Percentiles rank a stretch among this genome's conserved stretches.
These are phyloP conservation scores for Labeo calbasu DNA, from an alignment of 2,797 vertebrate species.

Conservation along the genomic window DNA sequence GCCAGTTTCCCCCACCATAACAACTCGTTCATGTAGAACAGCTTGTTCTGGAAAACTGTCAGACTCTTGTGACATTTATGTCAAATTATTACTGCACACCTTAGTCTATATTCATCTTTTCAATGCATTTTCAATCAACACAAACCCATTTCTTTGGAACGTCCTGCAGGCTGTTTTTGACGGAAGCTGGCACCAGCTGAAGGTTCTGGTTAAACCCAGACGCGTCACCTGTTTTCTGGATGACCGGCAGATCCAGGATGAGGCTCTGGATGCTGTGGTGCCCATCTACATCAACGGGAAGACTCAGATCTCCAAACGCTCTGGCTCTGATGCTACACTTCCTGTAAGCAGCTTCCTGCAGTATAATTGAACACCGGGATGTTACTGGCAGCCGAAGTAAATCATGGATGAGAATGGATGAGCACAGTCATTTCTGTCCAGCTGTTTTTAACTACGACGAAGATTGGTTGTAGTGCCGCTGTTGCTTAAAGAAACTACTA, in stretches of 20 bases:
- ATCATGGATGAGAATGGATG: background rate
- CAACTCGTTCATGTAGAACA: background rate
- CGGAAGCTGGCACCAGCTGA: slow-evolving; percentile 84
- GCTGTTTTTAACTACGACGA: background rate
- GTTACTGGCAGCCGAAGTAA: background rate
- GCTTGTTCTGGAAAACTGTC: slow-evolving; percentile 10
- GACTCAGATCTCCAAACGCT: slow-evolving; percentile 79
- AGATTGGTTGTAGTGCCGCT: background rate
- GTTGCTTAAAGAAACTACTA: background rate
- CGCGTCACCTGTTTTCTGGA: slow-evolving; percentile 76
- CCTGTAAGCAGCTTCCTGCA: slow-evolving; percentile 69
- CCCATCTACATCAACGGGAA: slow-evolving; percentile 84
- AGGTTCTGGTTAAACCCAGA: slow-evolving; percentile 74
- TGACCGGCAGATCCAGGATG: slow-evolving; percentile 69
- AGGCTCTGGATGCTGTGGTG: slow-evolving; percentile 67
- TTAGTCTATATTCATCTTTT: background rate
- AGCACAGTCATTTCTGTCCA: background rate
- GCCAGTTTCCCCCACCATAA: slow-evolving; percentile 1
- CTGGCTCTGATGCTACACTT: slow-evolving; percentile 68
- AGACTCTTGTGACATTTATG: background rate
- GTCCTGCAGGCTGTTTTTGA: slow-evolving; percentile 75
- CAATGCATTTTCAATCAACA: background rate
- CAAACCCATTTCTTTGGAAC: background rate
- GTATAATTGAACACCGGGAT: background rate
- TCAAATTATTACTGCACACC: background rate